Evolutionary conservation across 2,113 vertebrate genomes (phyloP).

Genomic region (Dolichotis patagonum): DNA sequence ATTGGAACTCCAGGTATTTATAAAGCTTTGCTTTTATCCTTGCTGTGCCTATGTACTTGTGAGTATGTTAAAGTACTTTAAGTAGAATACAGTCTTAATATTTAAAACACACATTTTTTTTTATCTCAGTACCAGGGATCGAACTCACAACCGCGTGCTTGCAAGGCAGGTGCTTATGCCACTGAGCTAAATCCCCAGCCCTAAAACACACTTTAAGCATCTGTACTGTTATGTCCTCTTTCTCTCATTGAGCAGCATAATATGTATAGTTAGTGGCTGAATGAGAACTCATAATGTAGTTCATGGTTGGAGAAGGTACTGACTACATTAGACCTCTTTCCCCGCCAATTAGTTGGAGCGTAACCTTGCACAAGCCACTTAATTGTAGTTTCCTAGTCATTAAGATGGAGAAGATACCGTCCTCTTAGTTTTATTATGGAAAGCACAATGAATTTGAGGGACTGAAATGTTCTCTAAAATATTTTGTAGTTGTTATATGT

Average conservation of each 20-base stretch:
- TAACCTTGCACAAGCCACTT: not conserved
- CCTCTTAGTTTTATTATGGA: conserved; percentile 45
- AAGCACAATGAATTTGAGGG: not conserved
- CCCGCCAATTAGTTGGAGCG: not conserved
- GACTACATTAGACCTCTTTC: not conserved
- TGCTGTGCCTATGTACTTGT: not conserved
- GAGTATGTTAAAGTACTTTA: not conserved
- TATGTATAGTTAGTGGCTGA: not conserved
- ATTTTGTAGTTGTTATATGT: not conserved
- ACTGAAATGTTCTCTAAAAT: not conserved
- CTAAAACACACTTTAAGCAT: not conserved
- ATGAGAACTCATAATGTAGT: not conserved
- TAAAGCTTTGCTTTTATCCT: not conserved
- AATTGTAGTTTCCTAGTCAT: not conserved
- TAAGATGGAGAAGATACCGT: not conserved
- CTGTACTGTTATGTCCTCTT: not conserved
- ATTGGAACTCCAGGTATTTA: conserved; percentile 93
- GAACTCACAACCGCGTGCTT: too few relatives aligned
- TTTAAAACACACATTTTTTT: too few relatives aligned
- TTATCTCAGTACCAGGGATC: too few relatives aligned
- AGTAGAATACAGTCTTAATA: not conserved
- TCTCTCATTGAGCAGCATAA: not conserved
- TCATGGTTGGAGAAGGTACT: not conserved
- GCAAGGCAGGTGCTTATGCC: too few relatives aligned
- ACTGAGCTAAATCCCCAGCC: too few relatives aligned